Evolutionary conservation across 2,113 vertebrate genomes (phyloP), one percentile per base, ranked within the genome.

Genomic region (Phoxinus phoxinus): DNA sequence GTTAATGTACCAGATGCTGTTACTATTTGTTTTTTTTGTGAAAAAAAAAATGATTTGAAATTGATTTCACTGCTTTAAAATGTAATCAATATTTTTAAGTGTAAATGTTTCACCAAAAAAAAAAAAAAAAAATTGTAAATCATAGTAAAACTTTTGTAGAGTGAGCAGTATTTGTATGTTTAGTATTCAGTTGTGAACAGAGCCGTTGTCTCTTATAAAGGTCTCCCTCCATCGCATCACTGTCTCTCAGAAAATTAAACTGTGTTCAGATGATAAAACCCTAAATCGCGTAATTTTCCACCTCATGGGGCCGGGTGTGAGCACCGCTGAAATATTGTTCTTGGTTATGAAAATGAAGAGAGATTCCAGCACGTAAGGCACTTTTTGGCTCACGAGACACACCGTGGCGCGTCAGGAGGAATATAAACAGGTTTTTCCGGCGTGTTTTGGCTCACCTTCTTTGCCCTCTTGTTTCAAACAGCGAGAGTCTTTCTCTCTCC

Each of bases 401-500:
- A 21, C 63, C n/a, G 23, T n/a, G 61, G 27, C 63, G 41, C 48
- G 41, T 51, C 5, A 6, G 61, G 56, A 25, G 46, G 65, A 85
- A 79, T 77, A 79, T 65, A 21, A 85, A 69, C 63, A 71, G 37
- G 35, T 46, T 46, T 81, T 6, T 2, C 35, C 9, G 41, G 53
- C n/a, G 41, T 69, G 61, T 23, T 35, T 53, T 32, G 63, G 9
- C 65, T 81, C 53, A 46, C 77, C 76, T 81, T 53, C 51, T 44
- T 41, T 46, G 61, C 32, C 63, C 53, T 41, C 63, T 72, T 56
- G 51, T 67, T 80, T 79, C 65, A 25, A 85, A 61, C 84, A 80
- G 84, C 23, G 9, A 37, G 19, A 15, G 35, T 35, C 32, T 81
- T 83, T 63, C 78, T 44, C 46, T 25, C 61, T 19, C 25, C 72